These are phyloP conservation scores for Osmerus eperlanus DNA, from an alignment of 2,113 vertebrate species.

Conservation along the genomic window DNA sequence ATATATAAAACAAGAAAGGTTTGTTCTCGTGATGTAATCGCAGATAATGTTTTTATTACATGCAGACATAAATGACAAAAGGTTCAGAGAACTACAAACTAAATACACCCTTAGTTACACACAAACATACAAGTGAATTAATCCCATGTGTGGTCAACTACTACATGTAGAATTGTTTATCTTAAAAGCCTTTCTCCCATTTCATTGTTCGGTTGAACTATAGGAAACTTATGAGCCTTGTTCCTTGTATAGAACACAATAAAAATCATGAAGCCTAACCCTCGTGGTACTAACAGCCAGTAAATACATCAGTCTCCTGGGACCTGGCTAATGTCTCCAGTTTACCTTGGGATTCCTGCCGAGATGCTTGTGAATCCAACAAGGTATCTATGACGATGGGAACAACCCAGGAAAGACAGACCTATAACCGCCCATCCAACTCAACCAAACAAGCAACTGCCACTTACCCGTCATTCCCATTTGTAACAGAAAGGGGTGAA, in stretches of 20 bases:
- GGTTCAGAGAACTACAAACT: background rate
- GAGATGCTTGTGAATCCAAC: too few relatives aligned
- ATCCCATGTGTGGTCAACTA: constrained; percentile 20
- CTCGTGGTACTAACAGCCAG: constrained; percentile 29
- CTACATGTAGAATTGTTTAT: constrained; percentile 29
- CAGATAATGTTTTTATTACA: too few relatives aligned
- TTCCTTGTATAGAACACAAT: constrained; percentile 41
- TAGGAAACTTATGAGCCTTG: constrained; percentile 27
- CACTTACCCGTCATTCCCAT: background rate
- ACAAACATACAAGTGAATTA: background rate
- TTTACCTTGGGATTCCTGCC: constrained; percentile 10
- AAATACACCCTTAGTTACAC: background rate
- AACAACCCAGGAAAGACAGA: background rate
- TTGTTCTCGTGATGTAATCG: too few relatives aligned
- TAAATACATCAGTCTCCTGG: constrained; percentile 40
- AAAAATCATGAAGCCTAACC: constrained; percentile 21
- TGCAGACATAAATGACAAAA: too few relatives aligned
- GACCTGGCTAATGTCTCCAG: constrained; percentile 37
- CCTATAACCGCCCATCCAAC: background rate
- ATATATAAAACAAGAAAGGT: too few relatives aligned
- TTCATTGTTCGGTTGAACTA: background rate
- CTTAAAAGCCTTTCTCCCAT: constrained; percentile 34
- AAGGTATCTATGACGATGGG: too few relatives aligned
- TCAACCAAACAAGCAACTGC: background rate
- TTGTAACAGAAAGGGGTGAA: background rate